A percentile compares a stretch with the other conserved stretches of the same genome.
These are phyloP conservation scores for Apamea monoglypha DNA, from an alignment of 2,888 invertebrate genomes.

Conservation along the genomic window DNA sequence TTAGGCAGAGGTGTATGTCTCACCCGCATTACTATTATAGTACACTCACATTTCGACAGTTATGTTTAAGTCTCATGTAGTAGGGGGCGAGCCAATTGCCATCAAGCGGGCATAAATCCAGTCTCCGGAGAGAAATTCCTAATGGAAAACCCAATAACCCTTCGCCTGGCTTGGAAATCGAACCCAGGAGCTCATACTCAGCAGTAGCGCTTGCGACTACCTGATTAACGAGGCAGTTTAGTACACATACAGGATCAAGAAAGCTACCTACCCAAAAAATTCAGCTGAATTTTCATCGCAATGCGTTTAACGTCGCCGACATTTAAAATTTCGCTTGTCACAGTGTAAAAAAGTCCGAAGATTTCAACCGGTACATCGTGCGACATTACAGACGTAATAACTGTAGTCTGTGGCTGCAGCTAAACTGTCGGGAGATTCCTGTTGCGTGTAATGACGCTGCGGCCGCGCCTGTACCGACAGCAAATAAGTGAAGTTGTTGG, in stretches of 20 bases:
- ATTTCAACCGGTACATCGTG: constrained; percentile 12
- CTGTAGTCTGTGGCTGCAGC: constrained; percentile 43
- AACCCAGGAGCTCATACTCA: neutral
- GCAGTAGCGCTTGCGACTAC: neutral
- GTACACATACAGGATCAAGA: neutral
- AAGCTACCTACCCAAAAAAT: neutral
- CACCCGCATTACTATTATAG: neutral
- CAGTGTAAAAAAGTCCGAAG: constrained; percentile 31
- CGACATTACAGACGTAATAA: constrained; percentile 36
- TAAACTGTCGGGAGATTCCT: constrained; percentile 59
- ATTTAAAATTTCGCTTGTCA: constrained; percentile 34
- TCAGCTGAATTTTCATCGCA: neutral
- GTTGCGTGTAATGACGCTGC: constrained; percentile 73
- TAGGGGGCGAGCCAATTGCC: neutral
- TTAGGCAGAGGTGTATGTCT: neutral
- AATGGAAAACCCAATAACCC: neutral
- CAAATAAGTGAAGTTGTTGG: neutral
- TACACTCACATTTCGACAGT: neutral
- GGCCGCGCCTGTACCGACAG: constrained; percentile 38
- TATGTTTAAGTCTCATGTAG: neutral
- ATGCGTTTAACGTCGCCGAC: constrained; percentile 10
- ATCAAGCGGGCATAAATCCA: neutral
- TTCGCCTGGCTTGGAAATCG: too few relatives aligned
- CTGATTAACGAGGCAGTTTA: neutral
- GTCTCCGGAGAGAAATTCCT: neutral